Percentiles rank a stretch among this genome's conserved stretches.
phyloP scores from a whole-genome alignment of 30 jellyfish, hydroid and myxozoan species.

The Turritopsis rubra region DNA sequence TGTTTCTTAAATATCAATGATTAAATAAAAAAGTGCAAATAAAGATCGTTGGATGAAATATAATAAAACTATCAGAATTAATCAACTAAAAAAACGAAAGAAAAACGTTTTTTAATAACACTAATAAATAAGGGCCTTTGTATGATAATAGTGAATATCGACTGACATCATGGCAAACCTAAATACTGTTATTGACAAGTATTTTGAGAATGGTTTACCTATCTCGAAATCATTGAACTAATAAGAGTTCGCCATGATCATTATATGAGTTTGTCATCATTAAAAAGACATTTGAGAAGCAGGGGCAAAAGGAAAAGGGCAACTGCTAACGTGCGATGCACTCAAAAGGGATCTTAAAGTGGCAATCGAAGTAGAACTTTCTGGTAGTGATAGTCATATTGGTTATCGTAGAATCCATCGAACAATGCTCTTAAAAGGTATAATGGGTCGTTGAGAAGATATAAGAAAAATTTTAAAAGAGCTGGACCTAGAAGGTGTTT shows the following conservation, averaged over 20 bases:
- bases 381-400: constrained; percentile 39
- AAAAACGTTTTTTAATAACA: too few species aligned
- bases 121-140: too few species aligned
- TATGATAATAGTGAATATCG: too few species aligned
- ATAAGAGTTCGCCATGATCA: constrained; percentile 29
- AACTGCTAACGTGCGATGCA: constrained; percentile 22
- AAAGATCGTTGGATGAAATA: too few species aligned
- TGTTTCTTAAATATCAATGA: too few species aligned
- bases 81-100: too few species aligned
- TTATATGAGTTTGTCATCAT: constrained; percentile 33
- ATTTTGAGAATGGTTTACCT: constrained; percentile 3
- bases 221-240: constrained; percentile 41
- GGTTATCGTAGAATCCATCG: constrained; percentile 38
- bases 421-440: constrained; percentile 24
- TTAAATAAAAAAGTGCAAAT: too few species aligned
- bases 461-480: constrained; percentile 27
- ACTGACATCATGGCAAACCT: too few species aligned
- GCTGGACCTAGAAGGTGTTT: constrained; percentile 50
- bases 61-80: too few species aligned
- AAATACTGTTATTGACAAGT: too few species aligned
- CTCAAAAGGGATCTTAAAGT: constrained; percentile 14
- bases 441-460: constrained; percentile 23
- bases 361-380: constrained; percentile 27
- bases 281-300: constrained; percentile 37
- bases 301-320: constrained; percentile 16